A percentile compares a stretch with the other conserved stretches of the same genome.
phyloP scores from a whole-genome alignment of 2,888 invertebrate genomes.

The Conops quadrifasciatus region DNA sequence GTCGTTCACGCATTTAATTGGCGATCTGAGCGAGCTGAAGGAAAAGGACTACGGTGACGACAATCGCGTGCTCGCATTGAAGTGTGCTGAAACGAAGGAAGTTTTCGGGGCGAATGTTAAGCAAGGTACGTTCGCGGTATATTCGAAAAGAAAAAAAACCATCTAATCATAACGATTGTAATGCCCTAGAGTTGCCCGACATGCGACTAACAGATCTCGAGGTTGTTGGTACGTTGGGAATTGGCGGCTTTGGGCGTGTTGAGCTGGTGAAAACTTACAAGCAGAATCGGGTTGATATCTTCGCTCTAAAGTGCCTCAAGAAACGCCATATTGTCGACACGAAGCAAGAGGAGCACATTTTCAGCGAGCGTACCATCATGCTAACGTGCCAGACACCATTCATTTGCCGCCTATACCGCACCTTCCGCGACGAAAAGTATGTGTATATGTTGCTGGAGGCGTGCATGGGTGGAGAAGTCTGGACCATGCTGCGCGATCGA shows the following conservation, averaged over 20 bases:
- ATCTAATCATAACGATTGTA: background rate
- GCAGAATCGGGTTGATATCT: slow-evolving; percentile 68
- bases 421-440: slow-evolving; percentile 89
- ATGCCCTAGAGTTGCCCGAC: slow-evolving; percentile 70
- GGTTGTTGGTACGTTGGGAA: slow-evolving; percentile 85
- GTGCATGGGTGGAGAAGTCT: slow-evolving; percentile 93
- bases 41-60: slow-evolving; percentile 79
- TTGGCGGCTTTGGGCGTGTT: slow-evolving; percentile 92
- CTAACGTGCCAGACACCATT: slow-evolving; percentile 70
- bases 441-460: slow-evolving; percentile 95
- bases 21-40: slow-evolving; percentile 77
- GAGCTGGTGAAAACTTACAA: slow-evolving; percentile 76
- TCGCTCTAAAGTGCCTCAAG: slow-evolving; percentile 88
- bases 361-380: slow-evolving; percentile 86
- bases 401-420: slow-evolving; percentile 79
- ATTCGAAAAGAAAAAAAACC: no score
- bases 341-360: slow-evolving; percentile 88
- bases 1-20: slow-evolving; percentile 78
- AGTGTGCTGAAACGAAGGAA: slow-evolving; percentile 60
- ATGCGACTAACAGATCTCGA: slow-evolving; percentile 81
- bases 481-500: slow-evolving; percentile 89
- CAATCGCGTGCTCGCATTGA: slow-evolving; percentile 65
- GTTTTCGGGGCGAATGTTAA: slow-evolving; percentile 61
- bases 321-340: slow-evolving; percentile 90
- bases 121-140: slow-evolving; percentile 55